Conservation (phyloP, 2,113 vertebrate genomes). For the Thunnus maccoyii region DNA sequence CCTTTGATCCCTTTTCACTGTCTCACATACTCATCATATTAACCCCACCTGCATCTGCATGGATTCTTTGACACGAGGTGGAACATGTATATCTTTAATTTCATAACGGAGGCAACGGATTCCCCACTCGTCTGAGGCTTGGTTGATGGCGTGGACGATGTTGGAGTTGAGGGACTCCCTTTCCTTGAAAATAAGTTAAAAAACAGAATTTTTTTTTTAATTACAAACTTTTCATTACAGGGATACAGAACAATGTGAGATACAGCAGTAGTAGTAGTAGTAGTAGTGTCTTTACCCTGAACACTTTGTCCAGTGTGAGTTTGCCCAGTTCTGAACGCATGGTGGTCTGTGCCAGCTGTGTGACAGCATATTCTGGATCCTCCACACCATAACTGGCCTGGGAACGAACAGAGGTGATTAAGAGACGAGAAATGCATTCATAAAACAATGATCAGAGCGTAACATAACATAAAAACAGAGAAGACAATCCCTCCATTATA, state of each 20-base stretch:
- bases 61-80: constrained; percentile 94
- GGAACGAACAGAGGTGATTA: neutral
- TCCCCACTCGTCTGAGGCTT: constrained; percentile 95
- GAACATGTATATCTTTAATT: constrained; percentile 98
- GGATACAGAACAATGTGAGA: neutral
- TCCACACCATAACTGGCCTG: constrained; percentile 97
- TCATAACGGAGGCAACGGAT: constrained; percentile 96
- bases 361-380: constrained; percentile 97
- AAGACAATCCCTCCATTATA: neutral
- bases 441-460: neutral
- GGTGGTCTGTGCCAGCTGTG: constrained; percentile 97
- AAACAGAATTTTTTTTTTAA: neutral
- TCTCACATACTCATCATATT: neutral
- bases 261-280: neutral
- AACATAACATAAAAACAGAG: neutral
- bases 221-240: too few relatives aligned
- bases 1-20: neutral
- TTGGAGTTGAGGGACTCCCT: constrained; percentile 93
- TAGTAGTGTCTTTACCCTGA: constrained; percentile 87
- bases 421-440: neutral
- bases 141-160: constrained; percentile 97
- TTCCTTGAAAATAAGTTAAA: constrained; percentile 84
- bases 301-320: constrained; percentile 95
- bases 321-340: constrained; percentile 99
- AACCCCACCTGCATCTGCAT: constrained; percentile 97